These are phyloP conservation scores for Danio kyathit DNA, from an alignment of 2,797 vertebrate genomes.

Conservation along the genomic window DNA sequence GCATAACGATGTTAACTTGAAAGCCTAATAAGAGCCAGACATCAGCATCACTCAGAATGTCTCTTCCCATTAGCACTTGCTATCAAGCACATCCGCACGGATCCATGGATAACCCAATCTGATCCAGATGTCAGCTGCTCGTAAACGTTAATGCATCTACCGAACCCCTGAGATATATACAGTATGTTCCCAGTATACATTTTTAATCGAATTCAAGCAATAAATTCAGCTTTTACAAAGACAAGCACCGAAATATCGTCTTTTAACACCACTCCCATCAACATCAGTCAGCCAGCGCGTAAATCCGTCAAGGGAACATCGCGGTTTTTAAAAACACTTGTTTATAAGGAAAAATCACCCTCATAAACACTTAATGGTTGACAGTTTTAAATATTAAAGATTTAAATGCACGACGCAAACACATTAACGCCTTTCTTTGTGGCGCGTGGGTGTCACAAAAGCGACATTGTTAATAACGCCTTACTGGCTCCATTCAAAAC, in stretches of 20 bases:
- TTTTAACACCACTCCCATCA: neutral
- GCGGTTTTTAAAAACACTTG: too few relatives aligned
- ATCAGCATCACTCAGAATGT: neutral
- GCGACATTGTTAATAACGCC: neutral
- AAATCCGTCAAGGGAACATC: neutral
- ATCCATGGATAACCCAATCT: neutral
- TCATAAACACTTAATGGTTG: too few relatives aligned
- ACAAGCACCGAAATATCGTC: neutral
- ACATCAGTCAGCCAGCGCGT: neutral
- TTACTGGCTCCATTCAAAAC: too few relatives aligned
- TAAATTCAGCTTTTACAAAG: too few relatives aligned
- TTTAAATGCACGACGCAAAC: too few relatives aligned
- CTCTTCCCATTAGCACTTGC: neutral
- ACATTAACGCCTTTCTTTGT: neutral
- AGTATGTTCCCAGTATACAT: too few relatives aligned
- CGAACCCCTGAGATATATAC: neutral
- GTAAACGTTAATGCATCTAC: neutral
- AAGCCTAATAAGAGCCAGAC: neutral
- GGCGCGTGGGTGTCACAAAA: slow-evolving; percentile 4
- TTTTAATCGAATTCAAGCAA: neutral
- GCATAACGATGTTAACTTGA: neutral
- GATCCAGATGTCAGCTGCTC: slow-evolving; percentile 4
- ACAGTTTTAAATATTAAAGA: neutral
- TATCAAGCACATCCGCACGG: neutral
- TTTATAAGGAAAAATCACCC: neutral